These are phyloP conservation scores for Aphrophora alni DNA, from an alignment of 2,888 invertebrate genomes.

Conservation along the genomic window DNA sequence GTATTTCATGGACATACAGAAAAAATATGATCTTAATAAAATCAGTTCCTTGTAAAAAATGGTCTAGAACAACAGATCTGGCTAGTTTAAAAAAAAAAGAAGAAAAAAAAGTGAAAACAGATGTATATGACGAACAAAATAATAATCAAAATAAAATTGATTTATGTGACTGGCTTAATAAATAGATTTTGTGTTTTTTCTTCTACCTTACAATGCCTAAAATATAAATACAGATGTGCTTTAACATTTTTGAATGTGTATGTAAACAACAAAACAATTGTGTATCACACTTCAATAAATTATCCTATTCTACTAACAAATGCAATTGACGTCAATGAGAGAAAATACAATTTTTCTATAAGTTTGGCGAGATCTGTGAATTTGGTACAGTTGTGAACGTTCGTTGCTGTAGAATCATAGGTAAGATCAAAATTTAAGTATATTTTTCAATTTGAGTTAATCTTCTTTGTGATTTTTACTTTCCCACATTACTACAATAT, in stretches of 20 bases:
- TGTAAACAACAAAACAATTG: neutral
- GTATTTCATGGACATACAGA: too few species aligned
- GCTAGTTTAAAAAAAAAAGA: too few species aligned
- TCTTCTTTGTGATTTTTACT: too few species aligned
- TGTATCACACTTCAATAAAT: neutral
- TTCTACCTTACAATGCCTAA: neutral
- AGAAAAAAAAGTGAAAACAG: too few species aligned
- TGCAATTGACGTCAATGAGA: neutral
- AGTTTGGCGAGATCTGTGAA: neutral
- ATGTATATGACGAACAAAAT: too few species aligned
- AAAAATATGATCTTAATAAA: too few species aligned
- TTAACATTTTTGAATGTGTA: neutral
- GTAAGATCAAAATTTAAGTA: neutral
- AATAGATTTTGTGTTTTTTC: neutral
- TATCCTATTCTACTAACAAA: neutral
- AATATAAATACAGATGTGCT: neutral
- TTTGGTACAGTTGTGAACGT: neutral
- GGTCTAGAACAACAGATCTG: too few species aligned
- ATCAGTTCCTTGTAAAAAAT: too few species aligned
- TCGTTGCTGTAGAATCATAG: neutral
- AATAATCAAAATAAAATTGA: too few species aligned
- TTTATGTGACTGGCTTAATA: too few species aligned
- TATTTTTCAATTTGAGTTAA: too few species aligned
- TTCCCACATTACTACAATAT: too few species aligned
- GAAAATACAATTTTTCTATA: neutral